phyloP scores from a whole-genome alignment of 2,113 vertebrate genomes.

The Hippocampus zosterae region DNA sequence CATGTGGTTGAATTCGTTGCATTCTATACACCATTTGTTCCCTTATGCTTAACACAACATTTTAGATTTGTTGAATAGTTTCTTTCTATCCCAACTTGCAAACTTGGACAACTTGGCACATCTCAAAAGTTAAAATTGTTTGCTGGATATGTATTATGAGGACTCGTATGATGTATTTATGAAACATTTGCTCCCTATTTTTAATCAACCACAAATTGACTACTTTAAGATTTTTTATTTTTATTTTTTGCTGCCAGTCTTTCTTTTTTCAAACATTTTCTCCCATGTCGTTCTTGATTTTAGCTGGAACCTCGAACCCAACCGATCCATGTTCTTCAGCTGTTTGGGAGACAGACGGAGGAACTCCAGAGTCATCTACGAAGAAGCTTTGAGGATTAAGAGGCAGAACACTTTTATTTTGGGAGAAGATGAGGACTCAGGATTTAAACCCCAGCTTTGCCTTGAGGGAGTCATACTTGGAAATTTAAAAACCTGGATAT shows the following conservation, averaged over 20 bases:
- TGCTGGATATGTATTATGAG: no score
- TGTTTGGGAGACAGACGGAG: constrained; percentile 35
- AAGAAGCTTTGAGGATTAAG: constrained; percentile 56
- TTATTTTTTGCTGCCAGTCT: neutral
- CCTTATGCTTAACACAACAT: no score
- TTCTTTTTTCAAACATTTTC: neutral
- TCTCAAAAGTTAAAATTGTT: no score
- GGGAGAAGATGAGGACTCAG: constrained; percentile 52
- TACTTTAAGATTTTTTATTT: no score
- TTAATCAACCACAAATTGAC: no score
- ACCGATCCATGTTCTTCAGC: constrained; percentile 34
- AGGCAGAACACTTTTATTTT: constrained; percentile 41
- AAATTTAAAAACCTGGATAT: constrained; percentile 51
- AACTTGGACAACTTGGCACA: no score
- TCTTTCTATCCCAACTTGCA: no score
- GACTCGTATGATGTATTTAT: no score
- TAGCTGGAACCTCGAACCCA: constrained; percentile 44
- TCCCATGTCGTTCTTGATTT: constrained; percentile 8
- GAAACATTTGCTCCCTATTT: neutral
- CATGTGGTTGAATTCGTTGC: constrained; percentile 42
- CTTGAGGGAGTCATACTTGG: constrained; percentile 49
- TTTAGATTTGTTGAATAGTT: no score
- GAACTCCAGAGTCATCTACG: constrained; percentile 40
- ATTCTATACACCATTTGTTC: neutral
- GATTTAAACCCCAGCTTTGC: constrained; percentile 57